phyloP scores from a whole-genome alignment of 2,888 invertebrate species.

The Leptopilina myrica region DNA sequence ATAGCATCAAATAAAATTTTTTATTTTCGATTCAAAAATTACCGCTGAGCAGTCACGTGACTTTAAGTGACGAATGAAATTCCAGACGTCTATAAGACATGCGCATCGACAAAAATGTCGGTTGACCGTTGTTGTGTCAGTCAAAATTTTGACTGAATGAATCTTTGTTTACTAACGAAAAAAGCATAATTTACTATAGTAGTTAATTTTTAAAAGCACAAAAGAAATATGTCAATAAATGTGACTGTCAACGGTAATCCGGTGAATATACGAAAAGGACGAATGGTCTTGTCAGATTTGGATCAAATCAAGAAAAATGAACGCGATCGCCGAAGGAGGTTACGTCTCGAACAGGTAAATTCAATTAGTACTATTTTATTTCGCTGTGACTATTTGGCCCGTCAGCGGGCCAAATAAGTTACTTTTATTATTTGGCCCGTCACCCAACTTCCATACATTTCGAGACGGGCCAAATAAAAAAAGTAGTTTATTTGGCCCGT shows the following conservation, averaged over 20 bases:
- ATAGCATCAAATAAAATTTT: not conserved
- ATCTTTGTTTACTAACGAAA: slow-evolving; percentile 8
- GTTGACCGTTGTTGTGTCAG: slow-evolving; percentile 17
- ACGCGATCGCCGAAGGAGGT: slow-evolving; percentile 79
- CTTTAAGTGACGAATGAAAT: not conserved
- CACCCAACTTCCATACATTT: no score
- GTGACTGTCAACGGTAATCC: slow-evolving; percentile 80
- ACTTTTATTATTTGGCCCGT: no score
- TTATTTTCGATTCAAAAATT: not conserved
- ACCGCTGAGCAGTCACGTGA: not conserved
- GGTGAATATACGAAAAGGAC: slow-evolving; percentile 76
- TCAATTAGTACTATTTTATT: not conserved
- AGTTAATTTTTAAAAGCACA: no score
- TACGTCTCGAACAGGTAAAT: slow-evolving; percentile 81
- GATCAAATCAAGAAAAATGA: slow-evolving; percentile 79
- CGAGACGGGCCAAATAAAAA: no score
- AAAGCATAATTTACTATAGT: not conserved
- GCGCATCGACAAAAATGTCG: slow-evolving; percentile 17
- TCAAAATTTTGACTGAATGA: slow-evolving; percentile 19
- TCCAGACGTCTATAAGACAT: not conserved
- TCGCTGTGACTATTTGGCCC: no score
- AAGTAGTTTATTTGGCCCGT: no score
- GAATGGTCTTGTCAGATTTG: slow-evolving; percentile 78
- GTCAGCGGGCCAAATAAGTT: no score
- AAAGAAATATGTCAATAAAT: slow-evolving; percentile 80